Conservation (phyloP, 2,888 invertebrate species). For the Magallana nippona region DNA sequence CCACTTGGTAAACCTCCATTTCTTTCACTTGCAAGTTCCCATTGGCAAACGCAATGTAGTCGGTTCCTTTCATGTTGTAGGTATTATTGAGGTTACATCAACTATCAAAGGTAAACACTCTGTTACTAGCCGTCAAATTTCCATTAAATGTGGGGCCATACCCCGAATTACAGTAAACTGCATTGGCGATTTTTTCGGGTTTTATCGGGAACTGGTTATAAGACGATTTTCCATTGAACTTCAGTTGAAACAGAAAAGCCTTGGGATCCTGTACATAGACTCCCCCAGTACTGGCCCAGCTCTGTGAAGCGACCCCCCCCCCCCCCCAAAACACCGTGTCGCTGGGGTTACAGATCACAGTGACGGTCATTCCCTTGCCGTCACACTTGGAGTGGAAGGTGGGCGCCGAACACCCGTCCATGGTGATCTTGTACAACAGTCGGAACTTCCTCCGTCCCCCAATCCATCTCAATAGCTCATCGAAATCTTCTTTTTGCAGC, state of each 20-base stretch:
- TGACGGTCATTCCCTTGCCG: slow-evolving; percentile 52
- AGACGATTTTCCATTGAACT: slow-evolving; percentile 41
- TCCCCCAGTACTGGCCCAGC: slow-evolving; percentile 43
- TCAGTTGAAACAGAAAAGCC: slow-evolving; percentile 52
- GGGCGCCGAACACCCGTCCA: slow-evolving; percentile 44
- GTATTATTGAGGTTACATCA: neutral
- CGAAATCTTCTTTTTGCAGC: slow-evolving; percentile 38
- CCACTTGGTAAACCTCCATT: slow-evolving; percentile 58
- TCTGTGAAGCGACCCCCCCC: slow-evolving; percentile 50
- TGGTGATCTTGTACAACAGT: slow-evolving; percentile 46
- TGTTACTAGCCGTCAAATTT: slow-evolving; percentile 3
- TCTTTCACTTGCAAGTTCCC: slow-evolving; percentile 55
- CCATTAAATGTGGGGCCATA: slow-evolving; percentile 50
- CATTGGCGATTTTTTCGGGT: neutral
- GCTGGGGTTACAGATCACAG: slow-evolving; percentile 46
- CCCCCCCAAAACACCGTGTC: slow-evolving; percentile 50
- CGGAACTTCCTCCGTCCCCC: slow-evolving; percentile 43
- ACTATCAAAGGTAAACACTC: slow-evolving; percentile 34
- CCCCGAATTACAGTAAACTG: slow-evolving; percentile 32
- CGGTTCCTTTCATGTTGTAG: slow-evolving; percentile 41
- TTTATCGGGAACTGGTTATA: slow-evolving; percentile 35
- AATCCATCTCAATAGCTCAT: slow-evolving; percentile 50
- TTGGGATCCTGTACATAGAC: slow-evolving; percentile 26
- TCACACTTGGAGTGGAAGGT: slow-evolving; percentile 53
- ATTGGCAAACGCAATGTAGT: slow-evolving; percentile 46